phyloP scores from a whole-genome alignment of 2,888 invertebrate species.

The Lithodes maja region DNA sequence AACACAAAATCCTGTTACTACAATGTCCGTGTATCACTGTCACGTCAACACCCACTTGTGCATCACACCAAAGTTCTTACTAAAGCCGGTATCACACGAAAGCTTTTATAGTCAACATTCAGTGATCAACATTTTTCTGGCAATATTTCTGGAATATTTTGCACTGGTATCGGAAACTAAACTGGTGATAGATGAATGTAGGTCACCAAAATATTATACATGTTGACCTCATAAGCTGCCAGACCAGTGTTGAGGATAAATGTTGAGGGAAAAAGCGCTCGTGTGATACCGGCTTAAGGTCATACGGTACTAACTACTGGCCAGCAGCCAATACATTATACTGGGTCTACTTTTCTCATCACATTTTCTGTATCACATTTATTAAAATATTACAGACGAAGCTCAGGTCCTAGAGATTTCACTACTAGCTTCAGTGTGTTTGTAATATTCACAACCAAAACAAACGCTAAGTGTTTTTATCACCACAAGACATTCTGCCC shows the following conservation, averaged over 20 bases:
- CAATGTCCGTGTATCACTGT: not conserved
- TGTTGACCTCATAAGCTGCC: no score
- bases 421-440: not conserved
- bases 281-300: not conserved
- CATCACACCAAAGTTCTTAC: not conserved
- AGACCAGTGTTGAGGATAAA: no score
- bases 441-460: not conserved
- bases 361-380: not conserved
- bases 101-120: no score
- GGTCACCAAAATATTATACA: no score
- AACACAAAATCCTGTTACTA: no score
- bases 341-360: not conserved
- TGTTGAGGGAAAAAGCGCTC: no score
- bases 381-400: not conserved
- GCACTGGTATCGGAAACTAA: no score
- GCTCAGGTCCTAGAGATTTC: not conserved
- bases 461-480: not conserved
- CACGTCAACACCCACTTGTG: not conserved
- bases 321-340: constrained; percentile 1
- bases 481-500: not conserved
- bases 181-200: no score
- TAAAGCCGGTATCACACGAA: not conserved
- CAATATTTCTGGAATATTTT: no score
- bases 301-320: not conserved
- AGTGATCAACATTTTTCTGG: no score